Evolutionary conservation across 2,888 invertebrate genomes (phyloP).

Genomic region (Ypsolopha scabrella): DNA sequence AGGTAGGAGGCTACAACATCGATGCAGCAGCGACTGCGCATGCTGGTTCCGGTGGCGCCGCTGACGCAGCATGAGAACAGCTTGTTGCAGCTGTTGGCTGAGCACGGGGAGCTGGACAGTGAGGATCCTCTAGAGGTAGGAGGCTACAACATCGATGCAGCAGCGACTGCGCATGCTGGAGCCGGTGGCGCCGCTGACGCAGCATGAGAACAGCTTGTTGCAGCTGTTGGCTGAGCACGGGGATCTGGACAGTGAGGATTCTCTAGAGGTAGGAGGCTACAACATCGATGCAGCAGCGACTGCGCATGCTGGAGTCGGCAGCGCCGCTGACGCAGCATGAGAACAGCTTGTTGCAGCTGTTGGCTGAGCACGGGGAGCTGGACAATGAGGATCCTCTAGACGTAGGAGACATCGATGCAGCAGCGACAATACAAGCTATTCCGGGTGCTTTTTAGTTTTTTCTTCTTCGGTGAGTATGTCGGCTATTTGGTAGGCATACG

Average conservation of each 20-base stretch:
- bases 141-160: not conserved
- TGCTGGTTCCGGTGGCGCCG: not conserved
- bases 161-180: not conserved
- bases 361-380: not conserved
- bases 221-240: not conserved
- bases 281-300: not conserved
- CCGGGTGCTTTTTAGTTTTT: no score
- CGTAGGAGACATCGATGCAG: not conserved
- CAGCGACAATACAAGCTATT: no score
- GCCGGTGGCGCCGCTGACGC: not conserved
- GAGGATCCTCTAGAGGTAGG: conserved; percentile 1
- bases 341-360: not conserved
- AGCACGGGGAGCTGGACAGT: not conserved
- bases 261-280: not conserved
- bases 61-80: not conserved
- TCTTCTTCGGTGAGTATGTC: no score
- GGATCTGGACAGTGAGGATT: not conserved
- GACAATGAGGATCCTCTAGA: conserved; percentile 1
- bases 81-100: not conserved
- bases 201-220: not conserved
- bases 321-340: not conserved
- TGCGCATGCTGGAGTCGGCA: not conserved
- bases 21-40: not conserved
- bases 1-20: not conserved
- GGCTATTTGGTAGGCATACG: no score